Conservation (phyloP, 2,113 vertebrate species). For the Eretmochelys imbricata region DNA sequence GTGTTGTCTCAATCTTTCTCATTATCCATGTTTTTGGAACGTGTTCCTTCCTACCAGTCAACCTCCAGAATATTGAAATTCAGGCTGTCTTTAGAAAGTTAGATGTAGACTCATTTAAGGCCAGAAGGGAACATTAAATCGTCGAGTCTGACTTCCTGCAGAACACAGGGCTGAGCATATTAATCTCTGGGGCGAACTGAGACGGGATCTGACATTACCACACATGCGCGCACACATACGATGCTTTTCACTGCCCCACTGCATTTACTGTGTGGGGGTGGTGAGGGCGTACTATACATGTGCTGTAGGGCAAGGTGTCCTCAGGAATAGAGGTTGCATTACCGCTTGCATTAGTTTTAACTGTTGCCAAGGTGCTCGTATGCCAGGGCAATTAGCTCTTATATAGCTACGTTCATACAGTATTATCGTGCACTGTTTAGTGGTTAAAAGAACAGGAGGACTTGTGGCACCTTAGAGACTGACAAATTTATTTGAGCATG, state of each 20-base stretch:
- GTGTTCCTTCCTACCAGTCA: neutral
- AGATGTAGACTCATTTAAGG: neutral
- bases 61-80: neutral
- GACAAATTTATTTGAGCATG: no score
- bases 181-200: neutral
- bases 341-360: neutral
- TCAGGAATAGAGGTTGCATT: neutral
- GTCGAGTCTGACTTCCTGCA: neutral
- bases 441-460: neutral
- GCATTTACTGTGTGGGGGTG: neutral
- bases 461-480: no score
- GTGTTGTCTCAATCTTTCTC: neutral
- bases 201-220: neutral
- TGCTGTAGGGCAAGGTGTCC: neutral
- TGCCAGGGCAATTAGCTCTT: neutral
- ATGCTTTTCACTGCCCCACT: neutral
- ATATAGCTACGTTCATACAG: neutral
- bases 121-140: neutral
- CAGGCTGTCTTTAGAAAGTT: neutral
- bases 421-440: neutral
- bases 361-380: neutral
- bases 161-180: neutral
- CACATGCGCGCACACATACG: neutral
- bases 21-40: neutral
- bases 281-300: neutral